Base-by-base conservation (phyloP, 1,140 invertebrate genomes). In the Eulimnadia texana region DNA sequence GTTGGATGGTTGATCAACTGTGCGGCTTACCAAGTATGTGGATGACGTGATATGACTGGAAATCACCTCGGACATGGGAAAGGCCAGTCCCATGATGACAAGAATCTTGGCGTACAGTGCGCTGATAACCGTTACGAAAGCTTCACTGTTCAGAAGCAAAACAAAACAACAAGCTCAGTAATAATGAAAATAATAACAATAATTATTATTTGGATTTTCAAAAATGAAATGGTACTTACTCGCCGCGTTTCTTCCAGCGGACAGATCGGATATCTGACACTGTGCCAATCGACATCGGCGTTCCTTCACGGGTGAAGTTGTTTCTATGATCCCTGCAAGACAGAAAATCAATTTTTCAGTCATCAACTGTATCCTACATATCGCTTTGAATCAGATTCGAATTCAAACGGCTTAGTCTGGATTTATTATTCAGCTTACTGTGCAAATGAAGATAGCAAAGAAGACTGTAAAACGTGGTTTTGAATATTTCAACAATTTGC, bases 81-180 rank as follows among this genome's bases (percentile, higher is more conserved):
- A 81, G 19, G 82, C 81, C 66, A 91, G 83, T 24, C 92, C 93
- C 85, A 94, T 90, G 16, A 95, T 90, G 27, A 95, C 89, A 52
- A 96, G 73, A 2, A 94, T 76, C 73, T 95, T 93, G 19, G 88
- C 90, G 70, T 96, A 95, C 3, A 95, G 78, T 0, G 91, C 92
- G 66, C 90, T 93, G 58, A 95, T 76, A 22, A 91, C 86, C 22
- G 86, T 86, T 61, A 90, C 85, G 66, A 93, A 73, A 60, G 85
- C 84, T 71, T 90, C 86, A 58, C 89, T 88, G 69, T 42, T 9
- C 33, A 42, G 33, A 42, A 42, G 33, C 16, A 42, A 42, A 9
- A 9, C 33, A 42, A 6, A n/a, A n/a, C n/a, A n/a, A n/a, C n/a
- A n/a, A n/a, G n/a, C n/a, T n/a, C n/a, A n/a, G n/a, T n/a, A n/a